These are phyloP conservation scores for Neoniphon sammara DNA, from an alignment of 2,797 vertebrate species.

Conservation along the genomic window DNA sequence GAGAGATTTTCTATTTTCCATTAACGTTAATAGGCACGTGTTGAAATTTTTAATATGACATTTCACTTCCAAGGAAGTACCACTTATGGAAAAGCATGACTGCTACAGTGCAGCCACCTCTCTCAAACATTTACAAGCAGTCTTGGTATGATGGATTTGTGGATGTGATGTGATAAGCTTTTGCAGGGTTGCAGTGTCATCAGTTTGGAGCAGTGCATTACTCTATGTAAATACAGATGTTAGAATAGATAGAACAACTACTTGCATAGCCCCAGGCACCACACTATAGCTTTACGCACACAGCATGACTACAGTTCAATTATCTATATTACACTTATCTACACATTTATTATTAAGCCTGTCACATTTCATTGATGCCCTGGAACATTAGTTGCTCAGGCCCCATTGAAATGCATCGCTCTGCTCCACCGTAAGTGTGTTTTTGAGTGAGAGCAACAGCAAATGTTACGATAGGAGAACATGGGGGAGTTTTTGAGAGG, in stretches of 20 bases:
- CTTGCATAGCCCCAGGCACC: background rate
- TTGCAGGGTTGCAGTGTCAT: slow-evolving; percentile 29
- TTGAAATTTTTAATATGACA: background rate
- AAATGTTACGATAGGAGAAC: background rate
- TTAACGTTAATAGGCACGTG: too few species aligned
- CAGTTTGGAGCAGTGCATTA: slow-evolving; percentile 20
- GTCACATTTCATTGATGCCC: slow-evolving; percentile 2
- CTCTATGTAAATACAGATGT: slow-evolving; percentile 28
- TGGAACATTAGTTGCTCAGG: background rate
- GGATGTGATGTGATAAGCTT: slow-evolving; percentile 20
- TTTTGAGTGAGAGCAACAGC: slow-evolving; percentile 8
- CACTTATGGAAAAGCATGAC: background rate
- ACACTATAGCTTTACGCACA: background rate
- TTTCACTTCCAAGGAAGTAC: slow-evolving; percentile 17
- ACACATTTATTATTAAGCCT: background rate
- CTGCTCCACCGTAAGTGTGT: too few species aligned
- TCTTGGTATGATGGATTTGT: slow-evolving; percentile 21
- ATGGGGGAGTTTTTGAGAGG: slow-evolving; percentile 5
- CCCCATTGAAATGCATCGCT: too few species aligned
- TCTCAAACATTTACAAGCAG: background rate
- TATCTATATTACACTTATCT: background rate
- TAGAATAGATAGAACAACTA: background rate
- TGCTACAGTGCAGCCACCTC: background rate
- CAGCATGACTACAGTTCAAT: slow-evolving; percentile 10
- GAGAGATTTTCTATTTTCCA: too few species aligned